Evolutionary conservation across 2,113 vertebrate genomes (phyloP).

Genomic region (Hyperopisus bebe): DNA sequence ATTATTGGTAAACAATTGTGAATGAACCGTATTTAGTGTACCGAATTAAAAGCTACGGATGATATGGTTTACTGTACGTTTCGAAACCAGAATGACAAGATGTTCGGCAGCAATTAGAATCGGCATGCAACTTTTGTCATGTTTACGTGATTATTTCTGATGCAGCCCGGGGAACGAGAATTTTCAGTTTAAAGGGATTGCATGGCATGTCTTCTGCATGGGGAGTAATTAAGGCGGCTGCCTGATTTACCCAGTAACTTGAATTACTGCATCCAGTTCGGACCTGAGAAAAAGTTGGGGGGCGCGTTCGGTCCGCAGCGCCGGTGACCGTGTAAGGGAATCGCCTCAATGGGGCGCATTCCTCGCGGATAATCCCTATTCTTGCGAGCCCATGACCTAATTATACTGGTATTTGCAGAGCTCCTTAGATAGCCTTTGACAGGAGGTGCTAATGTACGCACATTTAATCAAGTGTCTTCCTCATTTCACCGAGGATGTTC

Average conservation of each 20-base stretch:
- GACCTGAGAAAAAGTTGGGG: background rate
- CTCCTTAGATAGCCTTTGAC: conserved; percentile 7
- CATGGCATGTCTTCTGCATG: background rate
- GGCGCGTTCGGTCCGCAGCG: background rate
- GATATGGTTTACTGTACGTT: background rate
- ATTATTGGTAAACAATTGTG: background rate
- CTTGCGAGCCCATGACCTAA: background rate
- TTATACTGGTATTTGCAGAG: conserved; percentile 3
- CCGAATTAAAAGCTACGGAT: background rate
- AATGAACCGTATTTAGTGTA: background rate
- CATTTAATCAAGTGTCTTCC: background rate
- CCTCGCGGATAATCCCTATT: conserved; percentile 4
- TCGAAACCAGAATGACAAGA: background rate
- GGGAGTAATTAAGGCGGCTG: background rate
- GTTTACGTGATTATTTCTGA: background rate
- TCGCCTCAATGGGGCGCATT: background rate
- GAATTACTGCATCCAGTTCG: background rate
- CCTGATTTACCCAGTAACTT: background rate
- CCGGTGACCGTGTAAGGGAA: background rate
- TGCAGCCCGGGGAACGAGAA: background rate
- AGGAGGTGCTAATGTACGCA: background rate
- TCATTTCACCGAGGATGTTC: background rate
- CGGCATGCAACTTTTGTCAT: background rate
- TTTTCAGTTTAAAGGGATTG: background rate
- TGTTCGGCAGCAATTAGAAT: background rate